phyloP scores from a whole-genome alignment of 1,140 invertebrate genomes.

The Macrostomum lignano region DNA sequence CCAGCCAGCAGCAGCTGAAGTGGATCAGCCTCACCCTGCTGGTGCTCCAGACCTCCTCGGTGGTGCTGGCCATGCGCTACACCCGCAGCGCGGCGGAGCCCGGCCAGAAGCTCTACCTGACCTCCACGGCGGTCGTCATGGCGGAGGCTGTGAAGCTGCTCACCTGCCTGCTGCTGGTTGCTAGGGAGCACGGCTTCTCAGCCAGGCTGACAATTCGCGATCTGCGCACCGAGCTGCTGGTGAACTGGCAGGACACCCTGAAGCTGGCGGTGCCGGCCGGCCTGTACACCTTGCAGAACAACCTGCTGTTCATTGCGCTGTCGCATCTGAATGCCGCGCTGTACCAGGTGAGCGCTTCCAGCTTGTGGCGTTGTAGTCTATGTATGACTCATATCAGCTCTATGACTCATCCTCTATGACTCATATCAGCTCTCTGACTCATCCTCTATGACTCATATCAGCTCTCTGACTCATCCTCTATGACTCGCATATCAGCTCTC shows the following conservation, averaged over 20 bases:
- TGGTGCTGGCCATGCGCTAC: constrained; percentile 30
- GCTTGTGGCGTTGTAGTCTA: too few relatives aligned
- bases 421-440: too few relatives aligned
- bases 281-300: constrained; percentile 84
- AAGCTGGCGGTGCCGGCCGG: constrained; percentile 65
- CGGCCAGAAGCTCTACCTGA: constrained; percentile 32
- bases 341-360: constrained; percentile 47
- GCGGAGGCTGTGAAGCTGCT: constrained; percentile 29
- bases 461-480: too few relatives aligned
- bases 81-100: constrained; percentile 15
- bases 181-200: constrained; percentile 10
- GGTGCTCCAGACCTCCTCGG: constrained; percentile 28
- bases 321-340: constrained; percentile 91
- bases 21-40: constrained; percentile 17
- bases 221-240: constrained; percentile 7
- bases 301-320: constrained; percentile 74
- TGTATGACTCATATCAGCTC: too few relatives aligned
- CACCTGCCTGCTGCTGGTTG: constrained; percentile 29
- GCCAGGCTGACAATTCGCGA: constrained; percentile 9
- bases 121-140: constrained; percentile 30
- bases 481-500: too few relatives aligned
- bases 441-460: too few relatives aligned
- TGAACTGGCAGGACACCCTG: constrained; percentile 12
- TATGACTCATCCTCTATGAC: too few relatives aligned
- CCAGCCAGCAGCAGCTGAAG: constrained; percentile 4